A percentile compares a stretch with the other conserved stretches of the same genome.
Conservation (phyloP, 1,140 invertebrate species). For the Epicauta chinensis region DNA sequence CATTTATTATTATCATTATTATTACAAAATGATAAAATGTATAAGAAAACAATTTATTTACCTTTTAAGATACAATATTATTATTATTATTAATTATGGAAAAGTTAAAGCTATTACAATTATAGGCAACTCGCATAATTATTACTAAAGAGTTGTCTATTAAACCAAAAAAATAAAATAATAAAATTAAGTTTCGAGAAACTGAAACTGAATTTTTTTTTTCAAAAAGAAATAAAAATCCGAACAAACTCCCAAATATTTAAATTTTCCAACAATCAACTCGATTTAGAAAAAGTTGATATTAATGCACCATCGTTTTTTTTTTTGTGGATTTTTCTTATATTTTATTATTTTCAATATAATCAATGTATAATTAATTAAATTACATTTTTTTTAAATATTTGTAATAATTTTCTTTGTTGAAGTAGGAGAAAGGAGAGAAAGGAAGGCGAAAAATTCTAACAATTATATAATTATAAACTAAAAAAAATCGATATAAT, state of each 20-base stretch:
- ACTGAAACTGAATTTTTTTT: no score
- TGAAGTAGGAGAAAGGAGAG: background rate
- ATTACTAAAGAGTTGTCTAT: constrained; percentile 19
- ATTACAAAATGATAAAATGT: constrained; percentile 13
- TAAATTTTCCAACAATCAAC: background rate
- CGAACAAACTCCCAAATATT: background rate
- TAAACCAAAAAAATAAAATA: constrained; percentile 13
- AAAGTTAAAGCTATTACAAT: constrained; percentile 38
- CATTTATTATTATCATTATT: background rate
- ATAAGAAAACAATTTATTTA: constrained; percentile 38
- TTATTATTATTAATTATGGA: constrained; percentile 29
- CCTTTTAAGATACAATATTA: constrained; percentile 34
- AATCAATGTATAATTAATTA: background rate
- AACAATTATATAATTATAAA: constrained; percentile 11
- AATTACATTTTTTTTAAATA: constrained; percentile 1
- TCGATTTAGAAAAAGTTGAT: no score
- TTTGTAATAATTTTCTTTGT: background rate
- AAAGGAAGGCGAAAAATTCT: no score
- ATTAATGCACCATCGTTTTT: background rate
- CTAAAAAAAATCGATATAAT: constrained; percentile 11
- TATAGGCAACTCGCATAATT: constrained; percentile 27
- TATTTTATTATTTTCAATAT: constrained; percentile 1
- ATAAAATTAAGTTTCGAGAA: constrained; percentile 15
- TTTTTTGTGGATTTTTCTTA: background rate
- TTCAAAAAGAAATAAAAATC: no score